Conservation (phyloP, 2,888 invertebrate genomes). For the Aspidiotus rigidus region DNA sequence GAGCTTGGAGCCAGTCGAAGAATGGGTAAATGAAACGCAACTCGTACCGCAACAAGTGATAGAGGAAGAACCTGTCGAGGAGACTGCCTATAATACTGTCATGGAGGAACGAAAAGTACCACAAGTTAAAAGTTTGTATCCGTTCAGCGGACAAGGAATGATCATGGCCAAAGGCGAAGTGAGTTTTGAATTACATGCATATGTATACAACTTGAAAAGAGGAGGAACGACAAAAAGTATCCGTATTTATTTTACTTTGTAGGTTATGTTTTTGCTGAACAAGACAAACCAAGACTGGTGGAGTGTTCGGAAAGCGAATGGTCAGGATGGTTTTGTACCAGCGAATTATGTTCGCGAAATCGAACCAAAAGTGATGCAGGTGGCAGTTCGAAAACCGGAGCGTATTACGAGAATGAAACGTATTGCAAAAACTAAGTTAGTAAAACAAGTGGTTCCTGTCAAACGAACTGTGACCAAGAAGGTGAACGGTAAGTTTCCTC, state of each 20-base stretch:
- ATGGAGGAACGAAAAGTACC: slow-evolving; percentile 78
- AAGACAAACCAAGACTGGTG: slow-evolving; percentile 98
- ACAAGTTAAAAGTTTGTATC: slow-evolving; percentile 77
- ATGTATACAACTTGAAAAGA: too few species aligned
- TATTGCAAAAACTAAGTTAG: slow-evolving; percentile 81
- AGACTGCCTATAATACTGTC: slow-evolving; percentile 73
- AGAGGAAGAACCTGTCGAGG: slow-evolving; percentile 82
- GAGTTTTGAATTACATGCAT: slow-evolving; percentile 36
- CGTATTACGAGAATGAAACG: slow-evolving; percentile 72
- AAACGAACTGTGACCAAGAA: slow-evolving; percentile 43
- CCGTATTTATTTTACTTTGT: slow-evolving; percentile 18
- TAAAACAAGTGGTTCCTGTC: slow-evolving; percentile 74
- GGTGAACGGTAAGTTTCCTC: slow-evolving; percentile 38
- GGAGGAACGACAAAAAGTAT: too few species aligned
- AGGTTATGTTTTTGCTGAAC: slow-evolving; percentile 79
- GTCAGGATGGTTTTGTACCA: slow-evolving; percentile 92
- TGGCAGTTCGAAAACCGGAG: slow-evolving; percentile 76
- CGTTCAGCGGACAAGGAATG: slow-evolving; percentile 87
- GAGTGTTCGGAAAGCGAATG: slow-evolving; percentile 88
- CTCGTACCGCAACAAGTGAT: slow-evolving; percentile 84
- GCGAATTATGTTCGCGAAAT: slow-evolving; percentile 92
- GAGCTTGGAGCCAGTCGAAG: slow-evolving; percentile 48
- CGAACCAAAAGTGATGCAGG: slow-evolving; percentile 73
- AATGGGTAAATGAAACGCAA: slow-evolving; percentile 67
- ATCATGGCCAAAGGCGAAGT: slow-evolving; percentile 81